phyloP scores from a whole-genome alignment of 2,113 vertebrate genomes.

The Vulpes lagopus region DNA sequence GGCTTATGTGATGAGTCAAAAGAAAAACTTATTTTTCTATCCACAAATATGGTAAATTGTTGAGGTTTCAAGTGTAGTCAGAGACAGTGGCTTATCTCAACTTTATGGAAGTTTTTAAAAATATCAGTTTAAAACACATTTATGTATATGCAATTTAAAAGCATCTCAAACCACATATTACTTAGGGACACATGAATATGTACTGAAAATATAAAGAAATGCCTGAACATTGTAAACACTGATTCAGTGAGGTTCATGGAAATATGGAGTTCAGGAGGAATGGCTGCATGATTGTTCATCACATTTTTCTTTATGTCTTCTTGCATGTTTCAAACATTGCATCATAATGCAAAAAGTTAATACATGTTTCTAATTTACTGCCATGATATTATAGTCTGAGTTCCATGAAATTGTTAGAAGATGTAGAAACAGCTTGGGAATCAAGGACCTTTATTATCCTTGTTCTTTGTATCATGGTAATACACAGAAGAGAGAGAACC shows the following conservation, averaged over 20 bases:
- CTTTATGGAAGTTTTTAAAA: constrained; percentile 29
- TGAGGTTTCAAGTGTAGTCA: background rate
- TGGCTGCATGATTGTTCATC: background rate
- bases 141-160: background rate
- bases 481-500: background rate
- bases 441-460: background rate
- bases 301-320: constrained; percentile 8
- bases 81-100: constrained; percentile 50
- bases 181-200: background rate
- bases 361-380: background rate
- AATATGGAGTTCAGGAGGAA: background rate
- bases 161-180: background rate
- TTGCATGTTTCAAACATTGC: background rate
- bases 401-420: constrained; percentile 18
- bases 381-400: background rate
- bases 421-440: background rate
- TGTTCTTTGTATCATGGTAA: background rate
- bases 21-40: background rate
- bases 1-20: constrained; percentile 11
- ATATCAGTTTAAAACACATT: constrained; percentile 26
- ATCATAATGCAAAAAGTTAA: constrained; percentile 3
- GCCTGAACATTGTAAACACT: background rate
- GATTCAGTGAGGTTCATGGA: background rate
- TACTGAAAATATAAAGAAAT: background rate
- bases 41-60: background rate